These are phyloP conservation scores for Spodoptera litura DNA, from an alignment of 1,140 invertebrate genomes.

Conservation along the genomic window DNA sequence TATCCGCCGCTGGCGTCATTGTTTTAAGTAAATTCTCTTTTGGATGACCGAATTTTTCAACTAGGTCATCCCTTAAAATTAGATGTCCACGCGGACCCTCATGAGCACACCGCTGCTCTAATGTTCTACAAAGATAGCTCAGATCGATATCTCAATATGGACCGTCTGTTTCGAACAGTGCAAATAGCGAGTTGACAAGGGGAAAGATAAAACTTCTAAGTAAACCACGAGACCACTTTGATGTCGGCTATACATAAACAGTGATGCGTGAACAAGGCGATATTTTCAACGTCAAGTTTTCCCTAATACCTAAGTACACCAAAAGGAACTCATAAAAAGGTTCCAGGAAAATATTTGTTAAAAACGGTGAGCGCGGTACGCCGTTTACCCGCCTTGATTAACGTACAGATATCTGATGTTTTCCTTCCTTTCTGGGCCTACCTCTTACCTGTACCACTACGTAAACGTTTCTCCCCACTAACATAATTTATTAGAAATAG, in stretches of 20 bases:
- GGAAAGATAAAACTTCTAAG: slow-evolving; percentile 54
- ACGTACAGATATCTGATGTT: slow-evolving; percentile 65
- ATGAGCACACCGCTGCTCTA: slow-evolving; percentile 63
- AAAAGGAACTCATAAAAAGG: slow-evolving; percentile 63
- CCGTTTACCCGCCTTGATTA: slow-evolving; percentile 64
- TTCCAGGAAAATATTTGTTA: slow-evolving; percentile 67
- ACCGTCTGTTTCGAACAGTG: slow-evolving; percentile 53
- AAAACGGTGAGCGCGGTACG: slow-evolving; percentile 53
- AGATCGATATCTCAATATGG: slow-evolving; percentile 67
- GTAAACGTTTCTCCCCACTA: slow-evolving; percentile 28
- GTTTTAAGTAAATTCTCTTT: slow-evolving; percentile 50
- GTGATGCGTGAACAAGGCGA: slow-evolving; percentile 50
- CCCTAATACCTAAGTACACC: slow-evolving; percentile 57
- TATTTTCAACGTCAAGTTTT: slow-evolving; percentile 58
- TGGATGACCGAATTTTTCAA: slow-evolving; percentile 76
- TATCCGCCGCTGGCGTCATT: slow-evolving; percentile 21
- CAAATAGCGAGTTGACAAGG: slow-evolving; percentile 50
- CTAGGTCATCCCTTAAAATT: slow-evolving; percentile 81
- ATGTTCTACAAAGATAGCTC: slow-evolving; percentile 68
- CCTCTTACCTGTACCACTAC: slow-evolving; percentile 33
- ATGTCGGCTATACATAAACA: slow-evolving; percentile 52
- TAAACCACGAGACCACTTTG: slow-evolving; percentile 52
- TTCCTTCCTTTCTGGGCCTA: slow-evolving; percentile 55
- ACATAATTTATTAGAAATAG: slow-evolving; percentile 35
- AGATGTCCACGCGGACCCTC: slow-evolving; percentile 59